Percentiles rank a stretch among this genome's conserved stretches.
phyloP scores from a whole-genome alignment of 2,113 vertebrate genomes.

The Quiscalus mexicanus region DNA sequence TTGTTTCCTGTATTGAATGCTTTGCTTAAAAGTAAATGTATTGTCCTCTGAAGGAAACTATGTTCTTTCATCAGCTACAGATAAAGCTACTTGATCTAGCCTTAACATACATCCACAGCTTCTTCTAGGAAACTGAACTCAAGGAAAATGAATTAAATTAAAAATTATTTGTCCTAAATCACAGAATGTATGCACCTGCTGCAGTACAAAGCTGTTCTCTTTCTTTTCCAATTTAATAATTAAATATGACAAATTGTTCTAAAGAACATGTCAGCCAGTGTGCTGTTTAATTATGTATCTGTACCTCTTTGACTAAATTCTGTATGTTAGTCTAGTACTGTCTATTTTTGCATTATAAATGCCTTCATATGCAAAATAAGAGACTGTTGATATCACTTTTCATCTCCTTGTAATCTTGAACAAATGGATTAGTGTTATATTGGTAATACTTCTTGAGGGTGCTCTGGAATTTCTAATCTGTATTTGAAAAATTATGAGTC shows the following conservation, averaged over 20 bases:
- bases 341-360: background rate
- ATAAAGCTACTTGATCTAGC: background rate
- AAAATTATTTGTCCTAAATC: background rate
- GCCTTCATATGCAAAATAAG: background rate
- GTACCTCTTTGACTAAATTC: background rate
- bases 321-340: background rate
- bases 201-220: background rate
- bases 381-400: background rate
- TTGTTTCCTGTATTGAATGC: background rate
- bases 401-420: background rate
- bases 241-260: background rate
- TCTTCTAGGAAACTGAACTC: background rate
- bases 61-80: background rate
- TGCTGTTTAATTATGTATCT: background rate
- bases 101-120: background rate
- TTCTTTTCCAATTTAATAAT: background rate
- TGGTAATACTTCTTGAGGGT: background rate
- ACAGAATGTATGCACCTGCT: background rate
- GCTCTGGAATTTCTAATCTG: background rate
- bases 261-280: background rate
- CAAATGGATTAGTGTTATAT: background rate
- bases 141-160: background rate
- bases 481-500: slow-evolving; percentile 16
- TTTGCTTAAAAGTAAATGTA: background rate
- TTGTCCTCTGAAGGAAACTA: background rate